A percentile compares a stretch with the other conserved stretches of the same genome.
Evolutionary conservation across 2,888 invertebrate genomes (phyloP).

Genomic region (Ophion ellenae): DNA sequence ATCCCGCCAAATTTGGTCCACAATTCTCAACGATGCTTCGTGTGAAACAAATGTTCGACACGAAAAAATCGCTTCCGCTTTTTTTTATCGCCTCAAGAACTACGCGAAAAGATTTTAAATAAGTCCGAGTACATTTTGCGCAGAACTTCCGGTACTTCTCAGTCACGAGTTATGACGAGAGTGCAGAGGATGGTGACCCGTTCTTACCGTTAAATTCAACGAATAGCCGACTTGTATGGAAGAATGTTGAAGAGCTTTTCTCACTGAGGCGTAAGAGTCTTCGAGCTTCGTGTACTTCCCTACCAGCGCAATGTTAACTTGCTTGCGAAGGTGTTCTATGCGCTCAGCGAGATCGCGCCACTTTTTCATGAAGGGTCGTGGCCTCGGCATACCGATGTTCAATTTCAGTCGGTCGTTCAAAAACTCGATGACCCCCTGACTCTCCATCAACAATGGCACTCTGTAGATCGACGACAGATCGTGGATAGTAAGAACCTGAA

Average conservation of each 20-base stretch:
- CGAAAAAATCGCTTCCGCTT: too few species aligned
- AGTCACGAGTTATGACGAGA: too few species aligned
- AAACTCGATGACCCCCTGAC: slow-evolving; percentile 94
- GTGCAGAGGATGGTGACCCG: too few species aligned
- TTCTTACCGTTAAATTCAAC: slow-evolving; percentile 89
- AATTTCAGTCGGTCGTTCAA: slow-evolving; percentile 92
- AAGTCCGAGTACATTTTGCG: too few species aligned
- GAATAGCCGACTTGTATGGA: slow-evolving; percentile 93
- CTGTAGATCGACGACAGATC: slow-evolving; percentile 97
- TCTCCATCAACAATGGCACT: slow-evolving; percentile 96
- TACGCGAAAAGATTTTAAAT: too few species aligned
- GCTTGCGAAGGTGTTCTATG: slow-evolving; percentile 92
- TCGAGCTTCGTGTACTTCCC: slow-evolving; percentile 98
- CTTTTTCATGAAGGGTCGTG: slow-evolving; percentile 91
- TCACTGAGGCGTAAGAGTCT: slow-evolving; percentile 98
- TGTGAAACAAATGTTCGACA: too few species aligned
- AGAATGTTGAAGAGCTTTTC: slow-evolving; percentile 97
- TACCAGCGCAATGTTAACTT: slow-evolving; percentile 95
- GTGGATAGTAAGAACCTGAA: slow-evolving; percentile 95
- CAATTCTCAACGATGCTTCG: too few species aligned
- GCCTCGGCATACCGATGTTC: slow-evolving; percentile 87
- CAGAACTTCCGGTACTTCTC: too few species aligned
- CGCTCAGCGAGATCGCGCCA: slow-evolving; percentile 96
- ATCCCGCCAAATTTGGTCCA: too few species aligned
- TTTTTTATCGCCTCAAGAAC: too few species aligned